Base-by-base conservation (phyloP, 2,113 vertebrate genomes). In the Abramis brama region DNA sequence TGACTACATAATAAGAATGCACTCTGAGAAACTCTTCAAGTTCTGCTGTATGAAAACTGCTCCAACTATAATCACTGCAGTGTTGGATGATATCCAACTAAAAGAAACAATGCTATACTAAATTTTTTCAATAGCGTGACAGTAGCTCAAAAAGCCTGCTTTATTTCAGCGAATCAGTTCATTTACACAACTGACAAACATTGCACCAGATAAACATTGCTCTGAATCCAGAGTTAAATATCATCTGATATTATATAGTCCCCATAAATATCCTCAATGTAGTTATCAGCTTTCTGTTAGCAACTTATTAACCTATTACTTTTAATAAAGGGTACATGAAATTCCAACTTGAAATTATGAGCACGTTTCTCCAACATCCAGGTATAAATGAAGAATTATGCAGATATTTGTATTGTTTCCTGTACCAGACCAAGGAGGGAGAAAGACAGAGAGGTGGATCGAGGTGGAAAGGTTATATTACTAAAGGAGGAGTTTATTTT, bases 401-500 rank as follows among this genome's bases (percentile, higher is more conserved):
- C 12, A 70, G 45, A 52, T 52, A 70, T 68, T 70, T 50, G 45
- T 55, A 52, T 64, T 52, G 62, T 70, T 70, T 33, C 30, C 47
- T 68, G 75, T 81, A 43, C 19, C 27, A 66, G 45, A n/a, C n/a
- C 15, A 23, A 64, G 4, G 17, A 84, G 64, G 25, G 19, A 82
- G n/a, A 83, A 25, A 45, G n/a, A 43, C 3, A 60, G n/a, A 33
- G 73, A 78, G 25, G 74, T 9, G 9, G 27, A 33, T 13, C 6
- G 27, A 21, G 33, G 66, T 23, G 74, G 57, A 75, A 77, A 15
- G 83, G 59, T 64, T 70, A 77, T 77, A 47, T 30, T 76, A 62
- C 45, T 68, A 27, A 60, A 33, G 27, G 75, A 59, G 68, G 47
- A 82, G 78, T 75, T 75, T 74, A 82, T 86, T 82, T 86, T 81